These are phyloP conservation scores for Centruroides sculpturatus DNA, from an alignment of 1,140 invertebrate species.

Conservation along the genomic window DNA sequence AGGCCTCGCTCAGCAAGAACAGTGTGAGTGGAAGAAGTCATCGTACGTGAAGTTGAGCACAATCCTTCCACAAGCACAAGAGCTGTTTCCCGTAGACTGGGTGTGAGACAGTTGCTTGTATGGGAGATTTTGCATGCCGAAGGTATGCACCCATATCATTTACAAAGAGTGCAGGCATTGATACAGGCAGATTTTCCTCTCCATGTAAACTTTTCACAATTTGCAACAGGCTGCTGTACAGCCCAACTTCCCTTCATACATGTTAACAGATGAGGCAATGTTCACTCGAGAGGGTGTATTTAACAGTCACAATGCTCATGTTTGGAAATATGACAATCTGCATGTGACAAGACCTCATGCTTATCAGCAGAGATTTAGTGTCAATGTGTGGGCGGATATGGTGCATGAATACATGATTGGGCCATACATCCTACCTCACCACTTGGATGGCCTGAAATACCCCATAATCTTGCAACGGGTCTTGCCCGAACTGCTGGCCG, in stretches of 20 bases:
- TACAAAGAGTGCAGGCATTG: constrained; percentile 2
- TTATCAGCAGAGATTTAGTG: background rate
- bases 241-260: background rate
- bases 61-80: background rate
- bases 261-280: background rate
- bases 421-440: background rate
- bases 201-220: background rate
- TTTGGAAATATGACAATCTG: background rate
- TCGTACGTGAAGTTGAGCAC: background rate
- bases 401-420: background rate
- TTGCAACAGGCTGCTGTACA: background rate
- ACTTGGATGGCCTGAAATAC: background rate
- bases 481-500: background rate
- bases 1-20: too few relatives aligned
- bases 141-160: background rate
- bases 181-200: background rate
- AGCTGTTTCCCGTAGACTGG: background rate
- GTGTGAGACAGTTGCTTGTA: background rate
- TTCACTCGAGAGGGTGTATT: background rate
- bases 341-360: background rate
- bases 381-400: constrained; percentile 2
- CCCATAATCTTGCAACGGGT: background rate
- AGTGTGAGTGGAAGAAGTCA: background rate
- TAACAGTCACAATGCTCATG: background rate
- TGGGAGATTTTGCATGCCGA: background rate